A percentile compares a stretch with the other conserved stretches of the same genome.
Evolutionary conservation across 1,140 invertebrate species (phyloP).

Genomic region (Tenebrio molitor): DNA sequence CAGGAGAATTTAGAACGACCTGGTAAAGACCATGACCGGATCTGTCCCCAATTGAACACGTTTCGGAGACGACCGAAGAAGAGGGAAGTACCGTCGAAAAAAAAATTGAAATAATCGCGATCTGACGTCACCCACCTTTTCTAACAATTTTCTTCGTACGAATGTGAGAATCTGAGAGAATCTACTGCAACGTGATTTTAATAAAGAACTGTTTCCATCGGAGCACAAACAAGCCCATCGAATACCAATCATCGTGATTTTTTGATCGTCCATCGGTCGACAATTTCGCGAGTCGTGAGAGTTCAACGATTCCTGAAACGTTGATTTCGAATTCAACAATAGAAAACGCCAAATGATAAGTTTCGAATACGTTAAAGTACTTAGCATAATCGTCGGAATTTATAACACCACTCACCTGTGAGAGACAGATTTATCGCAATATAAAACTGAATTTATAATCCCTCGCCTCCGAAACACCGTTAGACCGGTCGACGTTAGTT

Average conservation of each 20-base stretch:
- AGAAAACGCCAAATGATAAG: neutral
- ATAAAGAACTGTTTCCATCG: too few relatives aligned
- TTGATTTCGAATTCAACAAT: slow-evolving; percentile 1
- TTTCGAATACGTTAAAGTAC: neutral
- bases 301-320: slow-evolving; percentile 1
- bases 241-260: neutral
- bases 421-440: slow-evolving; percentile 10
- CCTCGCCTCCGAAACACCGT: neutral
- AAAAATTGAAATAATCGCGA: too few relatives aligned
- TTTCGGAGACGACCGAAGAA: too few relatives aligned
- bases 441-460: slow-evolving; percentile 11
- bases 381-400: slow-evolving; percentile 3
- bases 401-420: slow-evolving; percentile 4
- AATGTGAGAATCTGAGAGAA: too few relatives aligned
- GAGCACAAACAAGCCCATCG: neutral
- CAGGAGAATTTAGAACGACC: too few relatives aligned
- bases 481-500: neutral
- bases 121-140: too few relatives aligned
- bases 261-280: neutral
- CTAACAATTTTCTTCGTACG: too few relatives aligned
- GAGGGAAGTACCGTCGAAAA: too few relatives aligned
- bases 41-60: too few relatives aligned
- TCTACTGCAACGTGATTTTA: too few relatives aligned
- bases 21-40: too few relatives aligned
- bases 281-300: neutral